These are phyloP conservation scores for Chrysina gloriosa DNA, from an alignment of 2,888 invertebrate genomes.

Conservation along the genomic window DNA sequence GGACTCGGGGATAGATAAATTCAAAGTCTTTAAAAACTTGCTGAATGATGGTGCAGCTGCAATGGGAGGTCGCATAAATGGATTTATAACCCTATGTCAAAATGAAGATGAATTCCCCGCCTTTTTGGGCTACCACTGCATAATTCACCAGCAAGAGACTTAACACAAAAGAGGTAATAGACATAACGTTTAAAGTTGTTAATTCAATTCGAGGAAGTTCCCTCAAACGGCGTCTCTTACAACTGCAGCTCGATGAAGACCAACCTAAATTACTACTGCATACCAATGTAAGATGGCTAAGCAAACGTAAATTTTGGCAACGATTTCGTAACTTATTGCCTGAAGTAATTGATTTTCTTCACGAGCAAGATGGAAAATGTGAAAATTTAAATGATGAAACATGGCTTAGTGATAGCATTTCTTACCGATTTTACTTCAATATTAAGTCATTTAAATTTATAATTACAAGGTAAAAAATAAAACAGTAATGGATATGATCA, in stretches of 20 bases:
- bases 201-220: slow-evolving; percentile 45
- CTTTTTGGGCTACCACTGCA: slow-evolving; percentile 43
- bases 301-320: slow-evolving; percentile 45
- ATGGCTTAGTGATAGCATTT: no score
- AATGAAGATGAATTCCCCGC: slow-evolving; percentile 44
- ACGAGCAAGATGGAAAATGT: no score
- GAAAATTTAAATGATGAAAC: no score
- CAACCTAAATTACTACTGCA: slow-evolving; percentile 44
- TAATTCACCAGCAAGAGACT: slow-evolving; percentile 44
- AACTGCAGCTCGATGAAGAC: slow-evolving; percentile 43
- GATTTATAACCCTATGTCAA: slow-evolving; percentile 43
- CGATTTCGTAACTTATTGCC: slow-evolving; percentile 45
- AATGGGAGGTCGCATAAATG: slow-evolving; percentile 45
- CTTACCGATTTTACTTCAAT: no score
- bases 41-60: slow-evolving; percentile 45
- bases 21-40: no score
- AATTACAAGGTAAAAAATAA: no score
- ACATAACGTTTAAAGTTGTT: slow-evolving; percentile 45
- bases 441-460: no score
- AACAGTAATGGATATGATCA: no score
- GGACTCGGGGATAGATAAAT: no score
- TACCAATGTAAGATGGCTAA: slow-evolving; percentile 45
- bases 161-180: slow-evolving; percentile 41
- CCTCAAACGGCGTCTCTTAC: slow-evolving; percentile 45
- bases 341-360: slow-evolving; percentile 41